These are phyloP conservation scores for Hipposideros armiger DNA, from an alignment of 2,113 vertebrate species.

Conservation along the genomic window DNA sequence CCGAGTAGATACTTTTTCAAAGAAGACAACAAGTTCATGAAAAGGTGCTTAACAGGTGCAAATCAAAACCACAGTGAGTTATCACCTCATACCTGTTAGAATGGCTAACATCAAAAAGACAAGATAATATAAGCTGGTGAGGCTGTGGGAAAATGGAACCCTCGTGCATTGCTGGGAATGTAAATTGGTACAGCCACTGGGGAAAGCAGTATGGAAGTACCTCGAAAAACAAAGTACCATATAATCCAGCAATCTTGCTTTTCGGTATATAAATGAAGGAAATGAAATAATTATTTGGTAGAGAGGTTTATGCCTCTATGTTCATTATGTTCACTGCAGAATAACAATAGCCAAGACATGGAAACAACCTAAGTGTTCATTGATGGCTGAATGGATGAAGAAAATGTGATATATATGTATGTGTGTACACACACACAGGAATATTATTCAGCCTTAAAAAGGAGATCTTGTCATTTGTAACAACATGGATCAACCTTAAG, in stretches of 20 bases:
- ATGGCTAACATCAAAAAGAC: background rate
- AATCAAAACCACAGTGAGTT: background rate
- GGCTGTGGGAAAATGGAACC: background rate
- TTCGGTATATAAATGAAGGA: background rate
- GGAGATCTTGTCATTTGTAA: background rate
- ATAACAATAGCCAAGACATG: background rate
- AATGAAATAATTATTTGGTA: background rate
- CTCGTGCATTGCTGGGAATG: background rate
- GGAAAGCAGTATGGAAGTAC: background rate
- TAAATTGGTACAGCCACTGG: background rate
- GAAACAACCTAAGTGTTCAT: background rate
- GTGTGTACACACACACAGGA: background rate
- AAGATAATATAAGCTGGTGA: background rate
- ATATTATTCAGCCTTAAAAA: background rate
- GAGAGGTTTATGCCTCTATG: background rate
- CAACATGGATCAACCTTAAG: background rate
- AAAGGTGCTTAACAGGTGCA: background rate
- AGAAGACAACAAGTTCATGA: conserved; percentile 7
- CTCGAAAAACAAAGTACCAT: background rate
- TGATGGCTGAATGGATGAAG: background rate
- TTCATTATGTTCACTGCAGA: background rate
- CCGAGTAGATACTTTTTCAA: background rate
- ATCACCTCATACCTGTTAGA: background rate
- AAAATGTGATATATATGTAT: background rate
- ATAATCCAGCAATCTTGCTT: background rate